Evolutionary conservation across 2,113 vertebrate genomes (phyloP), one percentile per base, ranked within the genome.

Genomic region (Falco punctatus): DNA sequence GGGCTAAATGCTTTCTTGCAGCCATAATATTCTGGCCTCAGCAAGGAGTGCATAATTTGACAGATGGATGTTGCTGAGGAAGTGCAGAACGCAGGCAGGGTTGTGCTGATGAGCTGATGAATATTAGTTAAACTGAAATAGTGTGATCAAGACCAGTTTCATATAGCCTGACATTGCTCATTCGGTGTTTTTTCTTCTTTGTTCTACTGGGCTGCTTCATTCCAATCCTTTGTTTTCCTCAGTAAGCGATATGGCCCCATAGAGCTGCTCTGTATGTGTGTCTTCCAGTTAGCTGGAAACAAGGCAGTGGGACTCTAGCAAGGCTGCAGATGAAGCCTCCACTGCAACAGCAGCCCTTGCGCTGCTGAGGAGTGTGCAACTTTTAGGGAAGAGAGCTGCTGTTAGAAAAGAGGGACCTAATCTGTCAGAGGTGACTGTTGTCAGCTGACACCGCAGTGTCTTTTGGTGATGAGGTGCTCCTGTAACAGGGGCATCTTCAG

Each of bases 1-100:
- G 44, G 35, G 57, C 59, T 93, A 88, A 94, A 90, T 92, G 81
- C 26, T 66, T 94, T 90, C 67, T 94, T 96, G 86, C 59, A 87
- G 64, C 38, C 51, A 15, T 91, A 93, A 94, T 79, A 59, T 72
- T 64, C 51, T 74, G n/a, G 19, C 85, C 85, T 84, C 73, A 74
- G 92, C 80, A 65, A 93, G 89, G 57, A 92, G 35, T 44, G 52
- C 44, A 23, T 91, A 87, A 85, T 91, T 74, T 93, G 73, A 84
- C 78, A 85, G 85, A 71, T 79, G 73, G 83, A 66, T 82, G 77
- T 62, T 88, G 73, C 61, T 89, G 82, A 66, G 84, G 57, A 92
- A 87, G 48, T 35, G 46, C 30, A 77, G 59, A 54, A 83, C 58
- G 71, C 40, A 77, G 49, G 22, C 54, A 80, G 38, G 46, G 66